Percentiles rank a stretch among this genome's conserved stretches.
Conservation (phyloP, 2,113 vertebrate species). For the Antigone vipio region DNA sequence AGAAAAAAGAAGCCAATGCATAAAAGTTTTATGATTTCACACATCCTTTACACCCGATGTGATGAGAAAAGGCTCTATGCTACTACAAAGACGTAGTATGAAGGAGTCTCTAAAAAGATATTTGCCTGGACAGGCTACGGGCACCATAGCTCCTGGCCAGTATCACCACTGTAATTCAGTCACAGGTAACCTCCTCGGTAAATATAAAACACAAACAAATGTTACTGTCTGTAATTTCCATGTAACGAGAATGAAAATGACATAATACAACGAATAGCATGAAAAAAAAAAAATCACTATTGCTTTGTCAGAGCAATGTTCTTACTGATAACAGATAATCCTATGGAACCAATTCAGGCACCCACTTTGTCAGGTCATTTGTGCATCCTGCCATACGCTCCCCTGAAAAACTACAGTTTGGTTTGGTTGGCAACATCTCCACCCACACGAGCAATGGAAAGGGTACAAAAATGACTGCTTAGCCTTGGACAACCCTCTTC, state of each 20-base stretch:
- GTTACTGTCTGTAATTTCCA: neutral
- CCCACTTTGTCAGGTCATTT: neutral
- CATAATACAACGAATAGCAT: neutral
- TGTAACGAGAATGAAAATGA: neutral
- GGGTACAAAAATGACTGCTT: neutral
- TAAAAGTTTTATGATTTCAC: neutral
- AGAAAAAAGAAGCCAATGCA: neutral
- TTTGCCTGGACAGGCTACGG: neutral
- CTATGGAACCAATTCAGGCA: neutral
- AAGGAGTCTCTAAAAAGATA: neutral
- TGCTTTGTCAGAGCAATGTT: neutral
- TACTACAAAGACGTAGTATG: neutral
- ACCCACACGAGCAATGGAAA: neutral
- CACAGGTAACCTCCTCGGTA: neutral
- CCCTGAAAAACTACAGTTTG: neutral
- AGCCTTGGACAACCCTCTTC: neutral
- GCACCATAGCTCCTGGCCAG: no score
- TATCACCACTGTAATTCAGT: neutral
- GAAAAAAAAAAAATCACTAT: neutral
- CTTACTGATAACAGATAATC: neutral
- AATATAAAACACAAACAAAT: neutral
- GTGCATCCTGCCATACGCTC: neutral
- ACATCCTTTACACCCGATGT: rapidly evolving
- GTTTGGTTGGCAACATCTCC: neutral
- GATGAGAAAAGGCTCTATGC: neutral